A percentile compares a stretch with the other conserved stretches of the same genome.
phyloP scores from a whole-genome alignment of 1,140 invertebrate genomes.

The Camponotus pennsylvanicus region DNA sequence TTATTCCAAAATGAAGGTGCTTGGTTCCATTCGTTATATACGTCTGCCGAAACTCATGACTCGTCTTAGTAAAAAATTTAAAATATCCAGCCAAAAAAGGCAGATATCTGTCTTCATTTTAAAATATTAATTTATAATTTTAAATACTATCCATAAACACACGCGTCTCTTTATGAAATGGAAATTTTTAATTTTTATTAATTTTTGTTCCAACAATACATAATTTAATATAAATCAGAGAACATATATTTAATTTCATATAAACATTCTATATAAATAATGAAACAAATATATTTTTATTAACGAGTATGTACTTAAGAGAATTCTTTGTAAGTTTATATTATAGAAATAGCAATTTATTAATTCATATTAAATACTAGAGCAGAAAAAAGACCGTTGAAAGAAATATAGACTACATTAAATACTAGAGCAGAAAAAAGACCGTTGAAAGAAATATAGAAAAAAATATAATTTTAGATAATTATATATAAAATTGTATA shows the following conservation, averaged over 20 bases:
- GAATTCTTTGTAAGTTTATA: background rate
- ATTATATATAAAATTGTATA: background rate
- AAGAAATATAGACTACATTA: background rate
- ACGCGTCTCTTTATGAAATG: background rate
- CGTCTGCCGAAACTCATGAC: background rate
- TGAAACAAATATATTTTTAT: background rate
- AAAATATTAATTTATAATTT: too few relatives aligned
- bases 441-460: background rate
- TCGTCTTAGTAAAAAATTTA: background rate
- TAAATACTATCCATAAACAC: too few relatives aligned
- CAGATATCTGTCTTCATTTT: too few relatives aligned
- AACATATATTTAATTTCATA: background rate
- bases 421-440: background rate
- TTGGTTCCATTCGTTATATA: background rate
- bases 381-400: background rate
- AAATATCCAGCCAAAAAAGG: too few relatives aligned
- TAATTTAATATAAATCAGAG: background rate
- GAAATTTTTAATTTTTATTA: background rate
- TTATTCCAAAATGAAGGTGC: background rate
- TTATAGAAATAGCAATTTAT: background rate
- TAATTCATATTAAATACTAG: background rate
- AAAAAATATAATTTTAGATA: conserved; percentile 20
- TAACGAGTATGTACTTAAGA: background rate
- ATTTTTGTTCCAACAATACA: background rate
- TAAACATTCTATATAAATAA: background rate